Conservation (phyloP, 2,888 invertebrate species). For the Nemurella pictetii region DNA sequence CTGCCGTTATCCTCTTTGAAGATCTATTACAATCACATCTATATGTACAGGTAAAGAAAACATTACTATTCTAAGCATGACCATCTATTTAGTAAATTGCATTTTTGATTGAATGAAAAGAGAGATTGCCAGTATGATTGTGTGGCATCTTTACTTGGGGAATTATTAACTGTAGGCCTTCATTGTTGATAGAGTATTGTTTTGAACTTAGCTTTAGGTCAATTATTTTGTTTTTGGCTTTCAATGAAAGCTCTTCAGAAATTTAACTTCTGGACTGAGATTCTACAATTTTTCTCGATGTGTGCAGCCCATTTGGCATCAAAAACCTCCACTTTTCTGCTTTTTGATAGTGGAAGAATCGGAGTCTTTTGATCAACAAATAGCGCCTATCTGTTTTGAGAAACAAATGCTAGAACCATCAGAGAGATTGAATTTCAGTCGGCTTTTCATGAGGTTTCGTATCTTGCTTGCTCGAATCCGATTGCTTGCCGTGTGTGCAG, state of each 20-base stretch:
- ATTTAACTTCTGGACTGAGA: not conserved
- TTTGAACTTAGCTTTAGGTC: not conserved
- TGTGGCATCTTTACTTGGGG: slow-evolving; percentile 1
- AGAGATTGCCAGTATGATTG: slow-evolving; percentile 7
- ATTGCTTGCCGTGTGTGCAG: slow-evolving; percentile 12
- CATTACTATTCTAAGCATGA: not conserved
- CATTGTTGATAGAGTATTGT: not conserved
- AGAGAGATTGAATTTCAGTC: not conserved
- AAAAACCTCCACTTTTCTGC: not conserved
- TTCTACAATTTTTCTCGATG: not conserved
- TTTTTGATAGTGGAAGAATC: not conserved
- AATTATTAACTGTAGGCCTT: slow-evolving; percentile 10
- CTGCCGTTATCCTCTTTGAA: not conserved
- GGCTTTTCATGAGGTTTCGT: not conserved
- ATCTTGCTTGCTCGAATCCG: not conserved
- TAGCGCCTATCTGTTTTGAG: not conserved
- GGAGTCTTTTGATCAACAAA: not conserved
- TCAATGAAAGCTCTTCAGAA: not conserved
- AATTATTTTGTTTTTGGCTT: not conserved
- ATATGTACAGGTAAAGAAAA: not conserved
- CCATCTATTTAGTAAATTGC: not conserved
- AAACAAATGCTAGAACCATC: not conserved
- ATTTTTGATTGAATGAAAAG: slow-evolving; percentile 11
- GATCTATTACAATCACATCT: not conserved
- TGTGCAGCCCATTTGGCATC: not conserved